phyloP scores from a whole-genome alignment of 1,140 invertebrate species.

The Colletes gigas region DNA sequence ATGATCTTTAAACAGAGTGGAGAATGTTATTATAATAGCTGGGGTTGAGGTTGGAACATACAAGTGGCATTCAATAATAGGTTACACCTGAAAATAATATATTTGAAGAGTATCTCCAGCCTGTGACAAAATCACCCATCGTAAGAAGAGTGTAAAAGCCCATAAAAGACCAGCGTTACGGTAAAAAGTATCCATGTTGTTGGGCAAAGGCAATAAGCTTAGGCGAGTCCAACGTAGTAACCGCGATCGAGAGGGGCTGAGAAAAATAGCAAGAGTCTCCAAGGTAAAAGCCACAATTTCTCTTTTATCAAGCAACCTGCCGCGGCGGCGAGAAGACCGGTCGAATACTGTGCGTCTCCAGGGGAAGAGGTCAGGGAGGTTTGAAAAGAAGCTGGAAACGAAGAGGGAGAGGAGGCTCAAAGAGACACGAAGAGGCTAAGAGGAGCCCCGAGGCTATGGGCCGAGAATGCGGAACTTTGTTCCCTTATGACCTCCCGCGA shows the following conservation, averaged over 20 bases:
- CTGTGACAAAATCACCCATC: too few species aligned
- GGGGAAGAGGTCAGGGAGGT: slow-evolving; percentile 42
- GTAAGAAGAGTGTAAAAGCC: too few species aligned
- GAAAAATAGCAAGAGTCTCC: slow-evolving; percentile 11
- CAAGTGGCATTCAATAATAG: too few species aligned
- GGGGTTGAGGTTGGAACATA: too few species aligned
- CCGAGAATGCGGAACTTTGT: slow-evolving; percentile 79
- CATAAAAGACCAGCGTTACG: too few species aligned
- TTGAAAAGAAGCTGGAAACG: slow-evolving; percentile 53
- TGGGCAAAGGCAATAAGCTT: background rate
- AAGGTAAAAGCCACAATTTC: slow-evolving; percentile 26
- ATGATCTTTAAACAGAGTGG: too few species aligned
- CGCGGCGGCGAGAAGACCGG: background rate
- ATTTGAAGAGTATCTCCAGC: too few species aligned
- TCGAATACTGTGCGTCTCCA: slow-evolving; percentile 11
- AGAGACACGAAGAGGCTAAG: slow-evolving; percentile 58
- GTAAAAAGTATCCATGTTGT: too few species aligned
- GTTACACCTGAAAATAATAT: too few species aligned
- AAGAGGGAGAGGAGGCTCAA: slow-evolving; percentile 41
- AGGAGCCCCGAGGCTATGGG: slow-evolving; percentile 74
- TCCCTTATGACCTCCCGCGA: slow-evolving; percentile 63
- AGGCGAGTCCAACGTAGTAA: background rate
- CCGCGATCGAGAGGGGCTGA: background rate
- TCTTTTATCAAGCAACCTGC: slow-evolving; percentile 34
- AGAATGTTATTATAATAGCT: too few species aligned